phyloP scores from a whole-genome alignment of 2,888 invertebrate genomes.

The Callyntrura sp. region DNA sequence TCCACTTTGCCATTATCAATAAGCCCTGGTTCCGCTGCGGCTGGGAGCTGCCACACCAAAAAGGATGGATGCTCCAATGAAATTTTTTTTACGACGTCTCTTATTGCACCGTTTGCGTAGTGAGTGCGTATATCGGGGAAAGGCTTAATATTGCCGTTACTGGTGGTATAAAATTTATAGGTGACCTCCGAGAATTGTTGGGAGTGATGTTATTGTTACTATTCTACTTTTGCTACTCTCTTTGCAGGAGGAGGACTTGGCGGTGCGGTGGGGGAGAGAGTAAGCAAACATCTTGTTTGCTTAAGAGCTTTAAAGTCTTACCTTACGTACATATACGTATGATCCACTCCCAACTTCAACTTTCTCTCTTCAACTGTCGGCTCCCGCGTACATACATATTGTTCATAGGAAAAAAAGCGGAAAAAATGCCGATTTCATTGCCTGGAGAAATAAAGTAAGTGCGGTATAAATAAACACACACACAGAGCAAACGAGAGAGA shows the following conservation, averaged over 20 bases:
- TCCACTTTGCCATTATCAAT: constrained; percentile 1
- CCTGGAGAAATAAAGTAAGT: constrained; percentile 24
- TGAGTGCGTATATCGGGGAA: constrained; percentile 2
- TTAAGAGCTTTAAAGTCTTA: constrained; percentile 39
- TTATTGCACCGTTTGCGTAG: background rate
- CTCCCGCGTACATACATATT: background rate
- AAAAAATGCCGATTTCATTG: constrained; percentile 18
- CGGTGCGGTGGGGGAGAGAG: constrained; percentile 54
- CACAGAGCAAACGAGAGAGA: background rate
- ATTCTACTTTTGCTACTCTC: background rate
- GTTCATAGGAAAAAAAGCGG: background rate
- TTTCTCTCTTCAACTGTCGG: background rate
- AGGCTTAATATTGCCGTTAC: constrained; percentile 13
- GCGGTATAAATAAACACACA: background rate
- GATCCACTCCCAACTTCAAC: background rate
- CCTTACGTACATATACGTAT: background rate
- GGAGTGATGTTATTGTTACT: background rate
- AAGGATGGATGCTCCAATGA: background rate
- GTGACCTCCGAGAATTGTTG: constrained; percentile 63
- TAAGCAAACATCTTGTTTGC: constrained; percentile 68
- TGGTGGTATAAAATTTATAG: background rate
- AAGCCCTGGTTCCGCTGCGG: no score
- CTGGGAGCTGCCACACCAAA: no score
- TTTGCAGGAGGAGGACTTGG: background rate
- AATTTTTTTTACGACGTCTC: background rate